Percentiles rank a stretch among this genome's conserved stretches.
Evolutionary conservation across 92 coral and sea anemone species (phyloP).

Genomic region (Siderastrea siderea): DNA sequence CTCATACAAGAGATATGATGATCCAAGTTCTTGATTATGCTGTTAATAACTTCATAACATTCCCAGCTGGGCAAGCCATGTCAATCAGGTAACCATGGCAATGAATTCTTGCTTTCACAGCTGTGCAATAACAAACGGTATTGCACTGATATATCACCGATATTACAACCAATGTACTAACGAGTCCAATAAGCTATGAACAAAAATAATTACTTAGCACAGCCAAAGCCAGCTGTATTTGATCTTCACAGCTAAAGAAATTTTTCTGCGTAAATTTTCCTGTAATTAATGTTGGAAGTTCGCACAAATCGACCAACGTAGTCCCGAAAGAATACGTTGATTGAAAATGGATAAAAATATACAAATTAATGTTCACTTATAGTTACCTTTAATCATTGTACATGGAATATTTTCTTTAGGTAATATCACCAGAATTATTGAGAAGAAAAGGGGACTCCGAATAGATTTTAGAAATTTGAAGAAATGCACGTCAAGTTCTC

Average conservation of each 20-base stretch:
- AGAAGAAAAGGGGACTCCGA: too few species aligned
- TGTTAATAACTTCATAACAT: not conserved
- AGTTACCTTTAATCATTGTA: not conserved
- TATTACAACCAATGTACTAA: not conserved
- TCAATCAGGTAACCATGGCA: constrained; percentile 9
- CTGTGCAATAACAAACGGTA: constrained; percentile 26
- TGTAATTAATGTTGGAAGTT: not conserved
- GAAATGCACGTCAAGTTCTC: too few species aligned
- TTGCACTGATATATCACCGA: not conserved
- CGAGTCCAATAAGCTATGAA: not conserved
- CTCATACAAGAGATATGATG: not conserved
- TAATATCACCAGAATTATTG: too few species aligned
- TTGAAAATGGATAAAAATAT: not conserved
- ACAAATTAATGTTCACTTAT: not conserved
- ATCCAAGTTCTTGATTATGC: not conserved
- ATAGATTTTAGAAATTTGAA: too few species aligned
- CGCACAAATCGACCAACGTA: not conserved
- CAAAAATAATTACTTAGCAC: not conserved
- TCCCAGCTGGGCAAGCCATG: constrained; percentile 37
- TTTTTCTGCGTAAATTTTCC: not conserved
- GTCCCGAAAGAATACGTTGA: not conserved
- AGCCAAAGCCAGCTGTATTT: constrained; percentile 22
- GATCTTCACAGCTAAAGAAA: not conserved
- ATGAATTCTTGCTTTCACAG: constrained; percentile 33
- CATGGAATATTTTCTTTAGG: too few species aligned